Evolutionary conservation across 2,888 invertebrate genomes (phyloP).

Genomic region (Harpalus rubripes): DNA sequence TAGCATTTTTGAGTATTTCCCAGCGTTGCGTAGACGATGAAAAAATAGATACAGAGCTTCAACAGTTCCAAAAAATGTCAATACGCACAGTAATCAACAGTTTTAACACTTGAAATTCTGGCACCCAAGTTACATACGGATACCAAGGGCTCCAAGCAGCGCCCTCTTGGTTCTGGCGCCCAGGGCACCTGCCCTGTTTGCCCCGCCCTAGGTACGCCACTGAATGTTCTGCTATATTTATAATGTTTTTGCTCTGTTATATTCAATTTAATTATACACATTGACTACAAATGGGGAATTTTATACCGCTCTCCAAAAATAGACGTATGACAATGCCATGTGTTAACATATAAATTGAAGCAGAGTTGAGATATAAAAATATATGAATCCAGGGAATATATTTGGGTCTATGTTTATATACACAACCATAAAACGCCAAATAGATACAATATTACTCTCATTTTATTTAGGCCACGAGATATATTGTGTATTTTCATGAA

Average conservation of each 20-base stretch:
- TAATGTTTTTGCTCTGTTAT: constrained; percentile 10
- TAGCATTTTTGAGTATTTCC: too few relatives aligned
- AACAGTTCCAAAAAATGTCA: too few relatives aligned
- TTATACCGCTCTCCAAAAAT: constrained; percentile 11
- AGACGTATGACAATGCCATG: constrained; percentile 1
- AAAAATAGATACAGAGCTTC: too few relatives aligned
- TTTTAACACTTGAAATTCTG: too few relatives aligned
- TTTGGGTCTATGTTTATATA: constrained; percentile 33
- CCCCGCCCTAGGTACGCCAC: too few relatives aligned
- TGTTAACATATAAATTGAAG: constrained; percentile 20
- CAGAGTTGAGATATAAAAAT: constrained; percentile 15
- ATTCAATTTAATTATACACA: constrained; percentile 31
- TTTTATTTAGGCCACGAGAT: constrained; percentile 5
- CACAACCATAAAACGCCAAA: constrained; percentile 15
- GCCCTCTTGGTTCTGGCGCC: too few relatives aligned
- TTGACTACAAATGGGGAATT: constrained; percentile 17
- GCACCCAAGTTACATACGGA: too few relatives aligned
- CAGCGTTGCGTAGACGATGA: too few relatives aligned
- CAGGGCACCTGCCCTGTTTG: too few relatives aligned
- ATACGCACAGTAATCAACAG: too few relatives aligned
- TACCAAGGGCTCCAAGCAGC: too few relatives aligned
- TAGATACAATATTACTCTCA: constrained; percentile 15
- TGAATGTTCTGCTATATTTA: constrained; percentile 21
- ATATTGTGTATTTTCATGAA: neutral
- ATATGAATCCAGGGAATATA: constrained; percentile 40